Conservation (phyloP, 2,113 vertebrate genomes). For the Bufo gargarizans region DNA sequence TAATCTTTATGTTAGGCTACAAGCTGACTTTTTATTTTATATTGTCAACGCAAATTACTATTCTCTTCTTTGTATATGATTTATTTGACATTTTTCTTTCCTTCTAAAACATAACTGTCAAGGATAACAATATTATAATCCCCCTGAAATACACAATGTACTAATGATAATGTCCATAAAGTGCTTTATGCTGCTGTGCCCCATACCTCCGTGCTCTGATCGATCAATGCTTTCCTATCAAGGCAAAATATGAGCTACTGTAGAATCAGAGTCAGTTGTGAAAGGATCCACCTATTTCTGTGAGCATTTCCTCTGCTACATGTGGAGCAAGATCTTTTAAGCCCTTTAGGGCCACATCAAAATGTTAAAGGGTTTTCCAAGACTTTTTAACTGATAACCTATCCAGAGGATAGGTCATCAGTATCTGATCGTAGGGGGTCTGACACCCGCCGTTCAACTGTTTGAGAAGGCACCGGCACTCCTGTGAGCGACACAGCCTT, state of each 20-base stretch:
- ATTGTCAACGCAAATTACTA: conserved; percentile 23
- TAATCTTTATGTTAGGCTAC: conserved; percentile 6
- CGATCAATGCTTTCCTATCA: conserved; percentile 3
- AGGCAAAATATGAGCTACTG: background rate
- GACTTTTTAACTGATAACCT: no score
- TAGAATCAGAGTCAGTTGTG: background rate
- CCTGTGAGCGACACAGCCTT: no score
- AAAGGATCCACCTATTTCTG: background rate
- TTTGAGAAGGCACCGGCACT: no score
- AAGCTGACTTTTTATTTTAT: background rate
- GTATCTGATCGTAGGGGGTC: no score
- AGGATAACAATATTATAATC: conserved; percentile 26
- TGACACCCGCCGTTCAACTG: no score
- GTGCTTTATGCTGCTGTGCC: background rate
- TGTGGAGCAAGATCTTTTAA: background rate
- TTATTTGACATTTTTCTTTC: conserved; percentile 25
- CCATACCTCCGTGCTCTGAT: background rate
- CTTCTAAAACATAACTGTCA: background rate
- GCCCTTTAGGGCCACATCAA: background rate
- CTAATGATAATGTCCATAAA: conserved; percentile 5
- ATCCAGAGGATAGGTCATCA: no score
- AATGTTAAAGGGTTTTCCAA: no score
- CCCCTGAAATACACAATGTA: conserved; percentile 18
- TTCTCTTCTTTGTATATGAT: background rate
- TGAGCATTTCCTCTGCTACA: background rate